These are phyloP conservation scores for Dolichotis patagonum DNA, from an alignment of 2,113 vertebrate species.

Conservation along the genomic window DNA sequence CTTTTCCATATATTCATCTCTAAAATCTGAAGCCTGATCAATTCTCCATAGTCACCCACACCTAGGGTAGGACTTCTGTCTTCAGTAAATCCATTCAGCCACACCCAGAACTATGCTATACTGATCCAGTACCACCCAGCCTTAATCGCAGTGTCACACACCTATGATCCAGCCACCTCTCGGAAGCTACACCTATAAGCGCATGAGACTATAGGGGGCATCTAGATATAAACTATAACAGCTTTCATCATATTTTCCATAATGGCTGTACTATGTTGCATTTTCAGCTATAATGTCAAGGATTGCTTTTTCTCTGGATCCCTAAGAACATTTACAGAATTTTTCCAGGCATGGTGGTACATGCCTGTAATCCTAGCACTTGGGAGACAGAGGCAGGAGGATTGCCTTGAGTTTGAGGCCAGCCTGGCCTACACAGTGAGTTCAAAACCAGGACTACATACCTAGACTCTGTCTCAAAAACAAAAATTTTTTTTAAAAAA, in stretches of 20 bases:
- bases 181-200: too few relatives aligned
- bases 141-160: background rate
- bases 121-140: background rate
- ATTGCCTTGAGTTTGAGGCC: too few relatives aligned
- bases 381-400: too few relatives aligned
- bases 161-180: too few relatives aligned
- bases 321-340: background rate
- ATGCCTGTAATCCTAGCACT: too few relatives aligned
- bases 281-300: background rate
- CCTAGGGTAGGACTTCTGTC: background rate
- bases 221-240: background rate
- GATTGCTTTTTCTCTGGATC: background rate
- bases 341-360: background rate
- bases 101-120: background rate
- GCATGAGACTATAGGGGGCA: too few relatives aligned
- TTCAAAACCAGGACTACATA: background rate
- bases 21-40: too few relatives aligned
- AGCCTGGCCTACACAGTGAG: background rate
- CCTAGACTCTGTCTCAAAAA: background rate
- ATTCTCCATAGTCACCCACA: background rate
- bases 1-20: too few relatives aligned
- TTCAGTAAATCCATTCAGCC: background rate
- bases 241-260: background rate
- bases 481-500: background rate
- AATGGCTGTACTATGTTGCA: background rate